Evolutionary conservation across 2,888 invertebrate genomes (phyloP).

Genomic region (Harpagoxenus sublaevis): DNA sequence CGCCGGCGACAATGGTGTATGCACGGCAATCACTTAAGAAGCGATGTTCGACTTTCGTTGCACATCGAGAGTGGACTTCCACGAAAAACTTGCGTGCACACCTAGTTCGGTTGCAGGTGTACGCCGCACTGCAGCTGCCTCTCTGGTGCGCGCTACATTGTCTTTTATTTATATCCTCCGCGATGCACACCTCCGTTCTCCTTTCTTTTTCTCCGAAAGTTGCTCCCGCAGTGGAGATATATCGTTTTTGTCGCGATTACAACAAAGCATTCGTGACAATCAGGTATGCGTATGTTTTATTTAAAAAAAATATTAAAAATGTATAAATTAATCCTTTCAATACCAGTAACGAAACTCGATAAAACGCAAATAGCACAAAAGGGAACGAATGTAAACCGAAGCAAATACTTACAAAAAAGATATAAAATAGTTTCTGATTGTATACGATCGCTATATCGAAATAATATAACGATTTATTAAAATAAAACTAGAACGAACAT

Average conservation of each 20-base stretch:
- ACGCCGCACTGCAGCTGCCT: conserved; percentile 75
- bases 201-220: conserved; percentile 68
- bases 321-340: not conserved
- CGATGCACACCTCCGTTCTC: conserved; percentile 70
- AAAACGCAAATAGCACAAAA: not conserved
- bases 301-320: not conserved
- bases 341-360: not conserved
- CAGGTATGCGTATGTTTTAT: too few relatives aligned
- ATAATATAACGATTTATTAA: not conserved
- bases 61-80: conserved; percentile 5
- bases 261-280: not conserved
- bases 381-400: not conserved
- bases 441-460: not conserved
- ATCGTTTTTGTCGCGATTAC: conserved; percentile 11
- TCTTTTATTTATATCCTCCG: conserved; percentile 78
- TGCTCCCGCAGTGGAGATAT: conserved; percentile 44
- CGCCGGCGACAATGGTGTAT: not conserved
- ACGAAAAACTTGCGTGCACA: conserved; percentile 37
- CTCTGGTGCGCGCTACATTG: conserved; percentile 59
- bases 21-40: conserved; percentile 25
- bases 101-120: conserved; percentile 61
- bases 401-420: not conserved
- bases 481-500: not conserved
- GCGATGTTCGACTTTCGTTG: conserved; percentile 18
- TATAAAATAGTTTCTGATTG: not conserved